Conservation (phyloP, 2,888 invertebrate species). For the Drosophila neutralis region DNA sequence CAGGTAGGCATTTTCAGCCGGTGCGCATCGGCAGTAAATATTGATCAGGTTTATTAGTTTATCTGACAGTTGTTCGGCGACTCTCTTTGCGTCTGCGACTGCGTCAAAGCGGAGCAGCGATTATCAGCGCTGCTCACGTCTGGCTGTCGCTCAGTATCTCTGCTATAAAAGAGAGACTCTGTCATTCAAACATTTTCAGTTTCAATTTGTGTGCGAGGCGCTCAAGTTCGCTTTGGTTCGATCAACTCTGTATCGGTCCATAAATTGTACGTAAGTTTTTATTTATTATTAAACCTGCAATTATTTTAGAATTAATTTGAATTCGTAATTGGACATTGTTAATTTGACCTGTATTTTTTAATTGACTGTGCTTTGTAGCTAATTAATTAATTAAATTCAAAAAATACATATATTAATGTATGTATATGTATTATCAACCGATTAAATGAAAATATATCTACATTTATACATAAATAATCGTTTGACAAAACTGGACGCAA, state of each 20-base stretch:
- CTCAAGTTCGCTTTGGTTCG: constrained; percentile 52
- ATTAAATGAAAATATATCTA: neutral
- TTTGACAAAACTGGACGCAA: neutral
- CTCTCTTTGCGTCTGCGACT: constrained; percentile 30
- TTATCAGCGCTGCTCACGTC: constrained; percentile 51
- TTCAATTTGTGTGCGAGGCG: constrained; percentile 48
- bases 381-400: constrained; percentile 1
- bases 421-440: neutral
- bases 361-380: constrained; percentile 15
- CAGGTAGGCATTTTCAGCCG: constrained; percentile 16
- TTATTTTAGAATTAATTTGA: constrained; percentile 38
- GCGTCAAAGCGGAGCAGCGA: constrained; percentile 21
- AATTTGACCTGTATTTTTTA: constrained; percentile 10
- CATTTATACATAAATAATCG: neutral
- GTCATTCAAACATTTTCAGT: constrained; percentile 61
- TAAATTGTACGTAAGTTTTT: constrained; percentile 47
- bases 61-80: constrained; percentile 35
- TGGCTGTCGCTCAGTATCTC: constrained; percentile 19
- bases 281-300: constrained; percentile 30
- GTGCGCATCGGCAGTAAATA: constrained; percentile 54
- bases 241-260: constrained; percentile 16
- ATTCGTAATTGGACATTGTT: constrained; percentile 17
- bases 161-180: constrained; percentile 61
- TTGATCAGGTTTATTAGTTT: constrained; percentile 45
- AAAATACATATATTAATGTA: neutral